Evolutionary conservation across 2,113 vertebrate genomes (phyloP).

Genomic region (Podarcis cretensis): DNA sequence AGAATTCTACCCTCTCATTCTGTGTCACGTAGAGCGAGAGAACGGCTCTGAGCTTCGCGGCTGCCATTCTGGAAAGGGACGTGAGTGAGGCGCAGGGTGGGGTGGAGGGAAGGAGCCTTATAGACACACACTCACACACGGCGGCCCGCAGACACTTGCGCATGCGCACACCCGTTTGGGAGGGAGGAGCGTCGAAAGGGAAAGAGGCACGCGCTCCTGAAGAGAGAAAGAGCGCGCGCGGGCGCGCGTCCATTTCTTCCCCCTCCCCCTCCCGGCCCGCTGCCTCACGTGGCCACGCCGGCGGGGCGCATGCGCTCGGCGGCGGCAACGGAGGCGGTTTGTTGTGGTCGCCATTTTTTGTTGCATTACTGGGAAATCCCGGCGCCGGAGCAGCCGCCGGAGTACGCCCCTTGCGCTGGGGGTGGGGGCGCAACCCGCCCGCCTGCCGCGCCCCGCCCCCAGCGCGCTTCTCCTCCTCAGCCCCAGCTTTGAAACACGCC

Average conservation of each 20-base stretch:
- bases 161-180: not conserved
- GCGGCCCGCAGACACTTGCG: not conserved
- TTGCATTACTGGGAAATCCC: conserved; percentile 77
- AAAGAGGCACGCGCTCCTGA: not conserved
- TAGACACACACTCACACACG: no score
- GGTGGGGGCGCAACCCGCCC: conserved; percentile 28
- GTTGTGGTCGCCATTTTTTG: conserved; percentile 78
- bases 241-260: not conserved
- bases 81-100: not conserved
- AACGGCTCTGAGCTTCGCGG: not conserved
- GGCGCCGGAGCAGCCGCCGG: conserved; percentile 42
- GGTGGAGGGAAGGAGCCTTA: not conserved
- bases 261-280: not conserved
- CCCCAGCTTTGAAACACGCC: conserved; percentile 9
- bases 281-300: conserved; percentile 14
- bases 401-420: conserved; percentile 29
- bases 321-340: conserved; percentile 65
- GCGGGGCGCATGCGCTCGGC: conserved; percentile 27
- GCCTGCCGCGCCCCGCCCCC: conserved; percentile 34
- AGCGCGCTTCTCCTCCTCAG: conserved; percentile 22
- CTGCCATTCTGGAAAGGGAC: not conserved
- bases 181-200: not conserved
- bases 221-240: not conserved
- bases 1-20: not conserved
- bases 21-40: not conserved